These are phyloP conservation scores for Aurelia sp. DNA, from an alignment of 30 jellyfish, hydroid and myxozoan species.

Conservation along the genomic window DNA sequence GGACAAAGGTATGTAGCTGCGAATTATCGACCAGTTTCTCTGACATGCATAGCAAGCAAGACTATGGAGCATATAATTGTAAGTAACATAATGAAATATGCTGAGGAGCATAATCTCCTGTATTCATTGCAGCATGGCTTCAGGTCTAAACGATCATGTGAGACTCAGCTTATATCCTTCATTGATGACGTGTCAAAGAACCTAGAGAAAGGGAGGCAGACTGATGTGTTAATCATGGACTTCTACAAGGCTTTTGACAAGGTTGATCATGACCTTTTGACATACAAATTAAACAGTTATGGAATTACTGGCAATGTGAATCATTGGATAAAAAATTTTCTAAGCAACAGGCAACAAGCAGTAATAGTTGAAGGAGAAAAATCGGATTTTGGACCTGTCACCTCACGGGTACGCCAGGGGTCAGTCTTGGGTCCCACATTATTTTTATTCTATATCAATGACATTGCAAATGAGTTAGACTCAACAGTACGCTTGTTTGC, in stretches of 20 bases:
- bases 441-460: constrained; percentile 1
- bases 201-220: constrained; percentile 24
- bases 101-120: constrained; percentile 25
- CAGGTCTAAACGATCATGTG: constrained; percentile 43
- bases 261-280: constrained; percentile 40
- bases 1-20: constrained; percentile 34
- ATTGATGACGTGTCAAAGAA: constrained; percentile 28
- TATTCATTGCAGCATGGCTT: constrained; percentile 50
- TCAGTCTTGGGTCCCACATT: constrained; percentile 41
- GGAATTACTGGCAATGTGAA: constrained; percentile 22
- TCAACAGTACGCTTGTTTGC: constrained; percentile 8
- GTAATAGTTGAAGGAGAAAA: constrained; percentile 42
- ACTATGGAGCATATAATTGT: constrained; percentile 42
- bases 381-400: constrained; percentile 5
- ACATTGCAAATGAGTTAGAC: background rate
- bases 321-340: background rate
- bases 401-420: constrained; percentile 23
- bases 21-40: constrained; percentile 29
- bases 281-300: constrained; percentile 13
- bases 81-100: constrained; percentile 25
- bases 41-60: constrained; percentile 45
- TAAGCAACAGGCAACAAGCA: background rate
- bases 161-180: constrained; percentile 37
- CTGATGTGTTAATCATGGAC: background rate
- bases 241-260: constrained; percentile 3